Evolutionary conservation across 2,797 vertebrate species (phyloP).

Genomic region (Lepus townsendii): DNA sequence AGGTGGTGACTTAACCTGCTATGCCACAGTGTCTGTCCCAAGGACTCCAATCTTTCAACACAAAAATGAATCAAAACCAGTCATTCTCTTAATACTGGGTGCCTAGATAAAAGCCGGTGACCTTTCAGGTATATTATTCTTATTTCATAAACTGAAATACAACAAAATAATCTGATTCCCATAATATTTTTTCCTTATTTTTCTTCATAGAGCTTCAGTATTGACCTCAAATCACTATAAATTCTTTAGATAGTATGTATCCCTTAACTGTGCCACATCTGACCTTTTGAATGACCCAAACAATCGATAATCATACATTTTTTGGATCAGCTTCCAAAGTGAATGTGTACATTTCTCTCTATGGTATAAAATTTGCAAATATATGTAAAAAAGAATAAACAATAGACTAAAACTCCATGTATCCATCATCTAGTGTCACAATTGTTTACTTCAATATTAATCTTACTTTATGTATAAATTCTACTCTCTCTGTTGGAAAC

Average conservation of each 20-base stretch:
- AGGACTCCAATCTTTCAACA: not conserved
- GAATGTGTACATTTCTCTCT: not conserved
- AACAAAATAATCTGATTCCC: not conserved
- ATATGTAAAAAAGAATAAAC: not conserved
- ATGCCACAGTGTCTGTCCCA: not conserved
- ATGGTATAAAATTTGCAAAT: not conserved
- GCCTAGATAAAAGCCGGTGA: not conserved
- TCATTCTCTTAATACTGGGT: not conserved
- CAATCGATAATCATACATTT: not conserved
- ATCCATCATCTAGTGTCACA: not conserved
- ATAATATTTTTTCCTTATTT: not conserved
- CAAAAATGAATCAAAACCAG: not conserved
- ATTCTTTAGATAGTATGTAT: not conserved
- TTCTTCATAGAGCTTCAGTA: not conserved
- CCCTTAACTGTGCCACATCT: not conserved
- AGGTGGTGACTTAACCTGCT: too few species aligned
- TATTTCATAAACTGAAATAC: slow-evolving; percentile 21
- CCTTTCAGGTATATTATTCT: not conserved
- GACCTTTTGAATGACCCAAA: slow-evolving; percentile 39
- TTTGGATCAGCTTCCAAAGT: not conserved
- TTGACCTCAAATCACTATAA: slow-evolving; percentile 24
- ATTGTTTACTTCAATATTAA: not conserved
- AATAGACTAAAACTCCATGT: not conserved
- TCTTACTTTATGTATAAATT: not conserved
- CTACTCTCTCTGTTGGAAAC: not conserved